Conservation (phyloP, 92 coral and sea anemone genomes). For the Epizoanthus fatuus region DNA sequence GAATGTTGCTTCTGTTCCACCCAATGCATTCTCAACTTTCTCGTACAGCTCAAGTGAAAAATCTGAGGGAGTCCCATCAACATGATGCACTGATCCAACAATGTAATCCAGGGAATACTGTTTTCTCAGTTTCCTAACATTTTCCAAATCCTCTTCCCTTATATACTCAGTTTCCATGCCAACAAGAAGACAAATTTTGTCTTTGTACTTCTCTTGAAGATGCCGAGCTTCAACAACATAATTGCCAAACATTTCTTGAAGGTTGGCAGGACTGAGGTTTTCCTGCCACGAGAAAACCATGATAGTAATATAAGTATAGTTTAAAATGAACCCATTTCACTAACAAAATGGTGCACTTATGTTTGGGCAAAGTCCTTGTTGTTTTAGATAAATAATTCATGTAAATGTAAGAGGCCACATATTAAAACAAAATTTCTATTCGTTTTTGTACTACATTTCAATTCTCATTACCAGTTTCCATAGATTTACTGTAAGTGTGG, state of each 20-base stretch:
- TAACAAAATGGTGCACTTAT: background rate
- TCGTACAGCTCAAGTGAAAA: constrained; percentile 57
- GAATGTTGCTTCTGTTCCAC: constrained; percentile 70
- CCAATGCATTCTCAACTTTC: constrained; percentile 57
- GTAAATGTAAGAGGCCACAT: too few relatives aligned
- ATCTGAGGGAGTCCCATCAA: constrained; percentile 74
- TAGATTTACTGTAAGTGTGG: too few relatives aligned
- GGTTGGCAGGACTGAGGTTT: constrained; percentile 61
- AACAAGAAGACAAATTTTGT: constrained; percentile 64
- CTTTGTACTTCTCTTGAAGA: constrained; percentile 76
- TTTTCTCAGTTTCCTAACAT: constrained; percentile 41
- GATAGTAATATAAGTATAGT: background rate
- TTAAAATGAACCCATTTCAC: background rate
- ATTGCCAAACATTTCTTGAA: constrained; percentile 58
- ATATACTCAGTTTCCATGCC: constrained; percentile 85
- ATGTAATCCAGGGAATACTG: constrained; percentile 65
- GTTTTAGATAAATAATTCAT: too few relatives aligned
- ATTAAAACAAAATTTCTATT: too few relatives aligned
- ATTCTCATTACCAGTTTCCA: too few relatives aligned
- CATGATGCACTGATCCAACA: constrained; percentile 85
- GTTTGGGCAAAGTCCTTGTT: too few relatives aligned
- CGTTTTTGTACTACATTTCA: too few relatives aligned
- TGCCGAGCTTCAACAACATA: constrained; percentile 71
- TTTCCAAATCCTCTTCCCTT: constrained; percentile 49
- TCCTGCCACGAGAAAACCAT: constrained; percentile 36